Conservation (phyloP, 2,113 vertebrate genomes). For the Lanius ludovicianus region DNA sequence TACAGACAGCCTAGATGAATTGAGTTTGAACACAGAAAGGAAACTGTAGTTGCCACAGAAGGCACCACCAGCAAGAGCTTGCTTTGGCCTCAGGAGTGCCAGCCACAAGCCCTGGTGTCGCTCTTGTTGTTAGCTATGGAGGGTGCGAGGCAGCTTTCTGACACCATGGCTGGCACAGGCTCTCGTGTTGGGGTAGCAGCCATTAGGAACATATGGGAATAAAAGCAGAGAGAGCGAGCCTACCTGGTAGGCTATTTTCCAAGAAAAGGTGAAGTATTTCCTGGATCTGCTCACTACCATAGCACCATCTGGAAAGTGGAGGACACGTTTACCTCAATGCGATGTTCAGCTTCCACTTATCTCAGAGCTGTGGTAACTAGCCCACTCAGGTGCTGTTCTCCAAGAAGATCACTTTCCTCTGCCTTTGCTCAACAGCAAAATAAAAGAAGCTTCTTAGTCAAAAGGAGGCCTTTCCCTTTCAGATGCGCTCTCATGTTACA, state of each 20-base stretch:
- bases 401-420: not conserved
- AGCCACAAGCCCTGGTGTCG: accelerated
- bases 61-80: not conserved
- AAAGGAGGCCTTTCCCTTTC: not conserved
- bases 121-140: accelerated
- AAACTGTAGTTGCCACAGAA: not conserved
- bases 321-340: accelerated
- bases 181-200: not conserved
- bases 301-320: not conserved
- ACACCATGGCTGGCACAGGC: accelerated
- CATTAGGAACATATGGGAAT: not conserved
- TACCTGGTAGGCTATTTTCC: not conserved
- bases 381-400: not conserved
- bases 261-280: not conserved
- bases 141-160: not conserved
- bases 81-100: not conserved
- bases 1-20: not conserved
- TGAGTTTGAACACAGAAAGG: not conserved
- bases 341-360: not conserved
- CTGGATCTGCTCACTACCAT: not conserved
- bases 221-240: not conserved
- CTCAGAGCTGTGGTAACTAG: not conserved
- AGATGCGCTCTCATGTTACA: not conserved
- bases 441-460: not conserved
- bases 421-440: not conserved